Evolutionary conservation across 2,888 invertebrate genomes (phyloP), one percentile per base, ranked within the genome.

Genomic region (Synergus laeviventris): DNA sequence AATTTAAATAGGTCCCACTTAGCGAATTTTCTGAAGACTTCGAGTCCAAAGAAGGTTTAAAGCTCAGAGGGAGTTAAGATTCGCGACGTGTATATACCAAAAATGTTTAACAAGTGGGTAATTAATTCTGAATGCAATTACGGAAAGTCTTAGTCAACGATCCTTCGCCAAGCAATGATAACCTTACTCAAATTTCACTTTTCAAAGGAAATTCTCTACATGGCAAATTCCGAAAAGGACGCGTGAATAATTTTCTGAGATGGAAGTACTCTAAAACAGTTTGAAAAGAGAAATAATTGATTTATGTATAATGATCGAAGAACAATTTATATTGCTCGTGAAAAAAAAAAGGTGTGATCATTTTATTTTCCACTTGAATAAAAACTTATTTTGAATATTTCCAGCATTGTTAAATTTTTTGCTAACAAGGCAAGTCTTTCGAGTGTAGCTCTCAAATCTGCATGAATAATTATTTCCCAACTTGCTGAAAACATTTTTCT

Each of bases 121-220:
- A 70, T 70, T 70, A 70, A 70, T 70, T 45, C 36, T 70, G 36
- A 49, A 70, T 70, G 49, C 31, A 49, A 36, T 70, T 45, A 24
- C 45, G 16, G 49, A 70, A 70, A 49, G 70, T 70, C 70, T 70
- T 70, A 70, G 70, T 45, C 24, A 45, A 70, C 66, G 66, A 49
- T 9, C 62, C 38, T 62, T 38, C 11, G 11, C n/a, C 11, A 70
- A 66, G 31, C n/a, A 11, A 31, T n/a, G 31, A 24, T 49, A 70
- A 70, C n/a, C 14, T 49, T 36, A 31, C 45, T 11, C 1, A 39
- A 21, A 38, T 42, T 42, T 64, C 42, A 11, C 21, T n/a, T 24
- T 21, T 1, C 14, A 24, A 64, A 21, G 42, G 8, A 31, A 70
- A 24, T 31, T 70, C 45, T 42, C 3, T 31, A 36, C n/a, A 45